Conservation (phyloP, 2,797 vertebrate genomes). For the Arctocebus calabarensis region DNA sequence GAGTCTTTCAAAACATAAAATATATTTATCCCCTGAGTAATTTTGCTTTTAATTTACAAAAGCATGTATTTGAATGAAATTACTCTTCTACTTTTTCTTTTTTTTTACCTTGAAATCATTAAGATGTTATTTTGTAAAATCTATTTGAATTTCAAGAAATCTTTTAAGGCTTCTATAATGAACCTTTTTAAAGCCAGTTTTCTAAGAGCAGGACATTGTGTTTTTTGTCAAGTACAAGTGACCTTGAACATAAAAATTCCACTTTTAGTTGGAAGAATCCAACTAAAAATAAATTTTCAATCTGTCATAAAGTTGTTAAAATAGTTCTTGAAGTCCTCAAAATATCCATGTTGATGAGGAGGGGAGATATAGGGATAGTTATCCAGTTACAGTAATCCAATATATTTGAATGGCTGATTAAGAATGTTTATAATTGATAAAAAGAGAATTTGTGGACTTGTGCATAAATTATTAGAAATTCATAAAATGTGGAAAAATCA, state of each 20-base stretch:
- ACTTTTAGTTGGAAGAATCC: neutral
- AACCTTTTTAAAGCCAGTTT: neutral
- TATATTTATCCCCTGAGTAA: neutral
- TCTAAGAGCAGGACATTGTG: neutral
- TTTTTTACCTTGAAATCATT: neutral
- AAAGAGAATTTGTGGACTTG: neutral
- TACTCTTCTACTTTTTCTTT: conserved; percentile 1
- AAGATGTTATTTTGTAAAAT: neutral
- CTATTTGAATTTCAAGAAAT: neutral
- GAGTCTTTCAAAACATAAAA: neutral
- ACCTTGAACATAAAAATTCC: neutral
- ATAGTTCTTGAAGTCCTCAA: neutral
- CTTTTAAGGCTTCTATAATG: neutral
- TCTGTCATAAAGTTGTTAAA: neutral
- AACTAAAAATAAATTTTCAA: neutral
- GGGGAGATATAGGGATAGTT: neutral
- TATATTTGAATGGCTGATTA: neutral
- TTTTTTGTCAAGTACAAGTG: neutral
- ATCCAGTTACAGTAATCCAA: neutral
- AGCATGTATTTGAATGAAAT: conserved; percentile 1
- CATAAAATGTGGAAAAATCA: neutral
- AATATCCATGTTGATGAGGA: neutral
- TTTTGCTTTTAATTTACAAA: conserved; percentile 45
- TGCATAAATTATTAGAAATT: neutral
- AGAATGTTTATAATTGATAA: neutral